A percentile compares a stretch with the other conserved stretches of the same genome.
phyloP scores from a whole-genome alignment of 2,888 invertebrate genomes.

The Lithophane socia region DNA sequence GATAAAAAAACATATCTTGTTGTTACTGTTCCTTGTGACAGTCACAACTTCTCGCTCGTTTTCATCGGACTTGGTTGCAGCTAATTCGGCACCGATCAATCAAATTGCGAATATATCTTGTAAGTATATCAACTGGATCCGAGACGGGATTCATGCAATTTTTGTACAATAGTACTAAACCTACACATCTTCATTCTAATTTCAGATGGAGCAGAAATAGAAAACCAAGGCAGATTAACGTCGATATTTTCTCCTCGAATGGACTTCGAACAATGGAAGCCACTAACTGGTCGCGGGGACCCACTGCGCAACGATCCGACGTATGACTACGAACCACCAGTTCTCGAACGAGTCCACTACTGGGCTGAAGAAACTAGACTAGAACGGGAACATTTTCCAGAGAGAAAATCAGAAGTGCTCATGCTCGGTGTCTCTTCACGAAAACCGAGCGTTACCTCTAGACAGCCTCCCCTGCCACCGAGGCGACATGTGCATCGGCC shows the following conservation, averaged over 20 bases:
- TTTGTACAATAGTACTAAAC: conserved; percentile 7
- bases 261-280: conserved; percentile 96
- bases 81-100: conserved; percentile 47
- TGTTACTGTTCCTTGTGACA: conserved; percentile 56
- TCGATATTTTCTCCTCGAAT: conserved; percentile 93
- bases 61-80: conserved; percentile 49
- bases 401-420: conserved; percentile 93
- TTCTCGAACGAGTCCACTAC: conserved; percentile 94
- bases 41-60: conserved; percentile 51
- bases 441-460: conserved; percentile 91
- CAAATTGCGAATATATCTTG: conserved; percentile 70
- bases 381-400: conserved; percentile 87
- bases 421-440: conserved; percentile 93
- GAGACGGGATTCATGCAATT: neutral
- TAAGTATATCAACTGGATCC: conserved; percentile 57
- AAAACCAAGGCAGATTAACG: conserved; percentile 74
- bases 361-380: conserved; percentile 93
- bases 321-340: conserved; percentile 96
- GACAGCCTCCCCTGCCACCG: conserved; percentile 80
- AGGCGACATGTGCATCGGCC: conserved; percentile 74
- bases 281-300: conserved; percentile 94
- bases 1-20: conserved; percentile 39
- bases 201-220: conserved; percentile 78
- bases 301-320: conserved; percentile 96
- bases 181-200: conserved; percentile 48